Evolutionary conservation across 2,113 vertebrate genomes (phyloP).

Genomic region (Opisthocomus hoazin): DNA sequence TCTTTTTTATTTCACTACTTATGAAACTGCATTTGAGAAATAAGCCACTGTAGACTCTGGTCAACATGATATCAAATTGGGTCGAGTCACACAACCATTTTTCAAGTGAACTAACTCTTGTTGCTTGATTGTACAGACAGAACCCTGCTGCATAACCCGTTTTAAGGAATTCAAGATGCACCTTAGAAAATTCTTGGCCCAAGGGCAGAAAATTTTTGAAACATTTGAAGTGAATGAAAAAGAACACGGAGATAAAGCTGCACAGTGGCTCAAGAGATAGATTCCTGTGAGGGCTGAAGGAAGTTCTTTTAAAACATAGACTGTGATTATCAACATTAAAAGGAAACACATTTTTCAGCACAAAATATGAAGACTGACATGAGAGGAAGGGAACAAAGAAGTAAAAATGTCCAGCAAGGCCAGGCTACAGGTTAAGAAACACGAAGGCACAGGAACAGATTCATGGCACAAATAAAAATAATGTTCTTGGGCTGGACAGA

Average conservation of each 20-base stretch:
- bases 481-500: neutral
- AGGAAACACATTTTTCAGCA: neutral
- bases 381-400: neutral
- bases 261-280: neutral
- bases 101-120: neutral
- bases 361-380: neutral
- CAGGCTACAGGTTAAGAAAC: neutral
- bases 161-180: conserved; percentile 19
- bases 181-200: neutral
- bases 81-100: neutral
- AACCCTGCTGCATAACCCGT: neutral
- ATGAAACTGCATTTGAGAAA: neutral
- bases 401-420: neutral
- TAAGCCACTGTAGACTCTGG: neutral
- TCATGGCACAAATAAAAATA: neutral
- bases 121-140: neutral
- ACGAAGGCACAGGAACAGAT: neutral
- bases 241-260: neutral
- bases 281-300: neutral
- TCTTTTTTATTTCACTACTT: neutral
- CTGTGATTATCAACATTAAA: neutral
- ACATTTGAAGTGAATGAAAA: neutral
- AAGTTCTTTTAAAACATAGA: neutral
- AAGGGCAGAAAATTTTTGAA: conserved; percentile 4
- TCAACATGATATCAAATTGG: neutral